Percentiles rank a stretch among this genome's conserved stretches.
Conservation (phyloP, 1,140 invertebrate genomes). For the Periplaneta americana region DNA sequence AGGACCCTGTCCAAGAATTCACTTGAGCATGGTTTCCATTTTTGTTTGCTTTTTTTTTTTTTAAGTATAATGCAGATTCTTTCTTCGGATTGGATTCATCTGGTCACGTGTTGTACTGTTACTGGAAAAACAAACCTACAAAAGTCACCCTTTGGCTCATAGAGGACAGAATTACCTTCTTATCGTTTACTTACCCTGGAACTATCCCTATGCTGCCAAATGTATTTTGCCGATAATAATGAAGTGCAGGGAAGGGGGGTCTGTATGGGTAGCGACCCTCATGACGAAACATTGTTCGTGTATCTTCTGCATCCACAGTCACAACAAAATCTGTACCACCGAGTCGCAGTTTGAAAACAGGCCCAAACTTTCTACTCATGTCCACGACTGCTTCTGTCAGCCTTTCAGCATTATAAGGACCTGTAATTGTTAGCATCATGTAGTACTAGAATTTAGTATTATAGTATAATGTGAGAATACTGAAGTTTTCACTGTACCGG, state of each 20-base stretch:
- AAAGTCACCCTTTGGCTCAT: too few relatives aligned
- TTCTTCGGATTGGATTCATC: too few relatives aligned
- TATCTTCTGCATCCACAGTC: slow-evolving; percentile 31
- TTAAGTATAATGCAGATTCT: too few relatives aligned
- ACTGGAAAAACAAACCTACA: too few relatives aligned
- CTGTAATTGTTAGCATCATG: slow-evolving; percentile 22
- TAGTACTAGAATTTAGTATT: neutral
- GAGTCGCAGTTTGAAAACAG: slow-evolving; percentile 34
- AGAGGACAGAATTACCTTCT: too few relatives aligned
- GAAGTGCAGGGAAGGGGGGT: slow-evolving; percentile 33
- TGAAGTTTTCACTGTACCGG: neutral
- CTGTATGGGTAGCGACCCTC: slow-evolving; percentile 33
- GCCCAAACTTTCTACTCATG: slow-evolving; percentile 30
- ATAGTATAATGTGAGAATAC: neutral
- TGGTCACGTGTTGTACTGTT: too few relatives aligned
- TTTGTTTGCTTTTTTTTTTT: too few relatives aligned
- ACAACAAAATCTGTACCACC: slow-evolving; percentile 31
- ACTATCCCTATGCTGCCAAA: slow-evolving; percentile 35
- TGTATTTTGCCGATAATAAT: slow-evolving; percentile 28
- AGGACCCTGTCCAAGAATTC: too few relatives aligned
- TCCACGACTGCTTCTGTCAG: slow-evolving; percentile 35
- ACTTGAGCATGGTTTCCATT: too few relatives aligned
- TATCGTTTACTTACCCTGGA: slow-evolving; percentile 26
- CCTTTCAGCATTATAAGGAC: slow-evolving; percentile 30
- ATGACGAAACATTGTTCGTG: slow-evolving; percentile 30